These are phyloP conservation scores for Nasua narica DNA, from an alignment of 2,797 vertebrate genomes.

Conservation along the genomic window DNA sequence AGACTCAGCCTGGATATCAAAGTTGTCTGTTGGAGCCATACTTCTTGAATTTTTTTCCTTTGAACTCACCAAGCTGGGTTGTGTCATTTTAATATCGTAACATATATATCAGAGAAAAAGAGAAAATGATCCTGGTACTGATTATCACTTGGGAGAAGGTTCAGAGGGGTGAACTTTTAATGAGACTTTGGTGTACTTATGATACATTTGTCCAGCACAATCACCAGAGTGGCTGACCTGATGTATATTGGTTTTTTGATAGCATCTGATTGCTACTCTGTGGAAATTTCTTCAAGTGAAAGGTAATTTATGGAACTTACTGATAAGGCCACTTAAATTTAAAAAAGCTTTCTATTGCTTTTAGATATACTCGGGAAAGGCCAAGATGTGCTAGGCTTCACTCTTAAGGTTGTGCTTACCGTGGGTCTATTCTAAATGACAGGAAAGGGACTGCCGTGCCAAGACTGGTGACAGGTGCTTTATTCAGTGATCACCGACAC, in stretches of 20 bases:
- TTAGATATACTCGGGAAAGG: background rate
- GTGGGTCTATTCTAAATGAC: background rate
- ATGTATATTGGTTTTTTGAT: slow-evolving; percentile 50
- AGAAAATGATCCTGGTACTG: background rate
- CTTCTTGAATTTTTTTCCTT: slow-evolving; percentile 15
- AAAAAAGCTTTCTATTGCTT: slow-evolving; percentile 35
- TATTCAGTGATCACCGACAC: background rate
- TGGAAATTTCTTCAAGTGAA: slow-evolving; percentile 57
- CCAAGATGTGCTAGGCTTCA: background rate
- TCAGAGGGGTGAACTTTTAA: slow-evolving; percentile 46
- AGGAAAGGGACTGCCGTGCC: background rate
- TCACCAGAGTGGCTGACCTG: slow-evolving; percentile 36
- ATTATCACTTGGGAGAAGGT: slow-evolving; percentile 9
- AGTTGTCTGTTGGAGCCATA: background rate
- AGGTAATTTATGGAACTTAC: slow-evolving; percentile 49
- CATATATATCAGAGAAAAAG: slow-evolving; percentile 15
- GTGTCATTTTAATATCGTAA: slow-evolving; percentile 35
- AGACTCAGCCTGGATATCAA: slow-evolving; percentile 18
- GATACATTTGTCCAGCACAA: slow-evolving; percentile 32
- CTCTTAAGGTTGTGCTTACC: background rate
- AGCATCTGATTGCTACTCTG: slow-evolving; percentile 60
- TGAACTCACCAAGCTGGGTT: background rate
- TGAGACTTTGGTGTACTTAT: slow-evolving; percentile 24
- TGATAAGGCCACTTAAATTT: slow-evolving; percentile 57
- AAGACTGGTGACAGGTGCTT: background rate